Base-by-base conservation (phyloP, 1,140 invertebrate species). In the Coptotermes formosanus region DNA sequence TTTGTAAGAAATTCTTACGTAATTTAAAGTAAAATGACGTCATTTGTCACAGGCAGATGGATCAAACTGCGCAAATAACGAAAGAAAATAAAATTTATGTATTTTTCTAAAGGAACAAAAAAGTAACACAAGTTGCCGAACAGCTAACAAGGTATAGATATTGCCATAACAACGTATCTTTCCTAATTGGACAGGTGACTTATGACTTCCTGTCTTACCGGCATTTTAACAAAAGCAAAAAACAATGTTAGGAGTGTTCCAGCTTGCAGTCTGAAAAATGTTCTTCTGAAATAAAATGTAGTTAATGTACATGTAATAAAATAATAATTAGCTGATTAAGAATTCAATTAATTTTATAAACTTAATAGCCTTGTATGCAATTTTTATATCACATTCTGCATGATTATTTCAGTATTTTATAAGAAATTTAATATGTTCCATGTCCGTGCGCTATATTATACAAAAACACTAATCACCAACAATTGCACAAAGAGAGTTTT, bases 161-260 rank as follows among this genome's bases (percentile, higher is more conserved):
- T 75, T 75, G 64, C 64, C 6, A 30, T 75, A 75, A 14, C 64
- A 75, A 75, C 25, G 64, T 30, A 75, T n/a, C 64, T n/a, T 75
- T n/a, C 25, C 64, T 75, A 75, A 75, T 75, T 75, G 64, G 64
- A 75, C 64, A 25, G n/a, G 64, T 75, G 14, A 75, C 64, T 75
- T 75, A 75, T 16, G 64, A 75, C 64, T 75, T 75, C 64, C 64
- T 7, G 64, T 75, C 64, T 75, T 75, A 30, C 25, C 21, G 59
- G 59, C 21, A 64, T 64, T 64, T 16, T 7, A 64, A 75, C 14
- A 16, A 75, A 75, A 2, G 6, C n/a, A 30, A 75, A 25, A 30
- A 75, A 30, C 7, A 75, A 75, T 11, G 14, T 30, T 25, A 75
- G 9, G 14, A 75, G 59, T 64, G 19, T 16, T 75, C n/a, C 14